Percentiles rank a stretch among this genome's conserved stretches.
phyloP scores from a whole-genome alignment of 2,113 vertebrate genomes.

The Nesoenas mayeri region DNA sequence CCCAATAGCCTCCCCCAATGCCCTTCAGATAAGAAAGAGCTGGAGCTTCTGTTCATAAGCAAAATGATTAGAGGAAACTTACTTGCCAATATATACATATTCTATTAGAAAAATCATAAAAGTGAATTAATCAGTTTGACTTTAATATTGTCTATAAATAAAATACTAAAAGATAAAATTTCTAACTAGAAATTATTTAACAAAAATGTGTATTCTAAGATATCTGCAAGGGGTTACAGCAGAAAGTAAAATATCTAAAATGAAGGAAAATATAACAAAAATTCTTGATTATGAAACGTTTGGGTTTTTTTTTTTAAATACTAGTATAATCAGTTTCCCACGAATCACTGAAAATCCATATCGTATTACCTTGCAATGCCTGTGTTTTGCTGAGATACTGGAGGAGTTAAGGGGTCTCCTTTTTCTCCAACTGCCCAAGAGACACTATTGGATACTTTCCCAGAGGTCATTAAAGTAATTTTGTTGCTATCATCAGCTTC shows the following conservation, averaged over 20 bases:
- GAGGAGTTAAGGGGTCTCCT: constrained; percentile 85
- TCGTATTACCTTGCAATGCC: constrained; percentile 80
- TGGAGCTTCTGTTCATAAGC: background rate
- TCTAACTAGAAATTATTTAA: background rate
- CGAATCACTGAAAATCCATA: background rate
- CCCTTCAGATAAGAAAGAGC: background rate
- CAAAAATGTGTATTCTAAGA: background rate
- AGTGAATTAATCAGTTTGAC: background rate
- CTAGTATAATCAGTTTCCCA: background rate
- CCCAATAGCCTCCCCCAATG: background rate
- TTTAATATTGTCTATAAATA: background rate
- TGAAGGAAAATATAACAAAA: background rate
- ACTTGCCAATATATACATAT: background rate
- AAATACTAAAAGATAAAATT: background rate
- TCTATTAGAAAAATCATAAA: background rate
- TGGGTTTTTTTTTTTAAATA: background rate
- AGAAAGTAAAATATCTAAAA: background rate
- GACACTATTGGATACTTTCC: constrained; percentile 88
- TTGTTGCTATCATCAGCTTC: constrained; percentile 89
- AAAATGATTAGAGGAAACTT: background rate
- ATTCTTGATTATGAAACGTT: background rate
- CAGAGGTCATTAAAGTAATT: constrained; percentile 90
- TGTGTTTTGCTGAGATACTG: constrained; percentile 75
- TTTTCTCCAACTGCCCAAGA: constrained; percentile 90
- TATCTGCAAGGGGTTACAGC: background rate